Conservation (phyloP, 2,113 vertebrate species). For the Ptychochromis oligacanthus region DNA sequence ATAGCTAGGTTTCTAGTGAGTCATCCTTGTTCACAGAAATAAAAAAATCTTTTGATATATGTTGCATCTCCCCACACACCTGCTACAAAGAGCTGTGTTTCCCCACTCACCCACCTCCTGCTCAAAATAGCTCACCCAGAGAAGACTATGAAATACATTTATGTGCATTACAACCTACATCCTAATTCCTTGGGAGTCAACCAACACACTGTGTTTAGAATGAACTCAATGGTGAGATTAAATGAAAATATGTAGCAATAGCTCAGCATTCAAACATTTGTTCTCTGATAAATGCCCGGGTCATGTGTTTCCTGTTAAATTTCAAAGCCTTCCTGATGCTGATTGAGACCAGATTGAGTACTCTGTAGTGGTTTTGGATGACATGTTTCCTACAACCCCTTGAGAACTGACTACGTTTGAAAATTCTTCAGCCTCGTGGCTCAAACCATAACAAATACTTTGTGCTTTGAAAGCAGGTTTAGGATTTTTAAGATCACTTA, state of each 20-base stretch:
- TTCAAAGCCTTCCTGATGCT: conserved; percentile 70
- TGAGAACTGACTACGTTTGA: conserved; percentile 54
- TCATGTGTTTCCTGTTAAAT: conserved; percentile 77
- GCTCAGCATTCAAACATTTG: conserved; percentile 15
- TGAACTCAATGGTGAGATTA: not conserved
- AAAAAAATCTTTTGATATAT: conserved; percentile 48
- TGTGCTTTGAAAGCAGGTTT: conserved; percentile 47
- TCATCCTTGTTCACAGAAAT: conserved; percentile 43
- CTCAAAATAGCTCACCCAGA: conserved; percentile 67
- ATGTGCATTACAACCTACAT: conserved; percentile 48
- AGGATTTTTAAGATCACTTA: conserved; percentile 37
- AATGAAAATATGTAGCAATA: not conserved
- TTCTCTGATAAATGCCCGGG: conserved; percentile 4
- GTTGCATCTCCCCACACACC: conserved; percentile 52
- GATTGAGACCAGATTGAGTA: conserved; percentile 76
- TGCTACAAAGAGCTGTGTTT: conserved; percentile 66
- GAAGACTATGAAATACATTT: conserved; percentile 45
- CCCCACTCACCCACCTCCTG: conserved; percentile 68
- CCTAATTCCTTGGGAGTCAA: conserved; percentile 7
- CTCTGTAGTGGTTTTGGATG: conserved; percentile 75
- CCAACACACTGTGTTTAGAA: conserved; percentile 12
- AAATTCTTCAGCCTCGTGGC: conserved; percentile 61
- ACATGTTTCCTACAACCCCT: conserved; percentile 69
- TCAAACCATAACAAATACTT: conserved; percentile 69
- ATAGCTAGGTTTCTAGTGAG: conserved; percentile 39